Conservation (phyloP, 2,888 invertebrate species). For the Polymixis flavicincta region DNA sequence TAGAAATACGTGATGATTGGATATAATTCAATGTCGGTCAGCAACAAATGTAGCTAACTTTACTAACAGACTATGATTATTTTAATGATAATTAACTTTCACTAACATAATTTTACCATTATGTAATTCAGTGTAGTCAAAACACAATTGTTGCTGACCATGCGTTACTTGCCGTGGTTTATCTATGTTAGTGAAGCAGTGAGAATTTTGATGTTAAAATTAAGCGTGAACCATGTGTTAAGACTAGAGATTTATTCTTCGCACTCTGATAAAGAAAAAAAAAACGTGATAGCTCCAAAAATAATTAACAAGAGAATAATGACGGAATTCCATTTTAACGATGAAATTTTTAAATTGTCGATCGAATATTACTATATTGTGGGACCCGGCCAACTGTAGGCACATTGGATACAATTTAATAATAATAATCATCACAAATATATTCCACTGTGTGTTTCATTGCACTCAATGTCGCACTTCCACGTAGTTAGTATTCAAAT, state of each 20-base stretch:
- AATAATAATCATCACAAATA: constrained; percentile 41
- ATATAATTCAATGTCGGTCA: constrained; percentile 57
- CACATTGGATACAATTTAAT: constrained; percentile 8
- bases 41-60: constrained; percentile 34
- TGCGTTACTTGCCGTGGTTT: constrained; percentile 57
- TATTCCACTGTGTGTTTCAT: constrained; percentile 53
- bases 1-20: constrained; percentile 56
- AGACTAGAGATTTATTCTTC: constrained; percentile 18
- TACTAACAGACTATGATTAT: constrained; percentile 25
- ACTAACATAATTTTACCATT: constrained; percentile 6
- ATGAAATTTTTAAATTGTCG: constrained; percentile 18
- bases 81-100: constrained; percentile 9
- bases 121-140: neutral
- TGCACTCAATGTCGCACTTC: constrained; percentile 51
- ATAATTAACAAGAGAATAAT: neutral
- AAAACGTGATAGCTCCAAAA: no score
- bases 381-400: constrained; percentile 2
- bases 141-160: constrained; percentile 50
- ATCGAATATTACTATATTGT: constrained; percentile 11
- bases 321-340: constrained; percentile 11
- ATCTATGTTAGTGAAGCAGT: constrained; percentile 41
- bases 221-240: constrained; percentile 42
- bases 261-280: constrained; percentile 32
- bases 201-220: constrained; percentile 54
- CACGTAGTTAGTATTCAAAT: constrained; percentile 35